Evolutionary conservation across 2,113 vertebrate genomes (phyloP).

Genomic region (Corynorhinus townsendii): DNA sequence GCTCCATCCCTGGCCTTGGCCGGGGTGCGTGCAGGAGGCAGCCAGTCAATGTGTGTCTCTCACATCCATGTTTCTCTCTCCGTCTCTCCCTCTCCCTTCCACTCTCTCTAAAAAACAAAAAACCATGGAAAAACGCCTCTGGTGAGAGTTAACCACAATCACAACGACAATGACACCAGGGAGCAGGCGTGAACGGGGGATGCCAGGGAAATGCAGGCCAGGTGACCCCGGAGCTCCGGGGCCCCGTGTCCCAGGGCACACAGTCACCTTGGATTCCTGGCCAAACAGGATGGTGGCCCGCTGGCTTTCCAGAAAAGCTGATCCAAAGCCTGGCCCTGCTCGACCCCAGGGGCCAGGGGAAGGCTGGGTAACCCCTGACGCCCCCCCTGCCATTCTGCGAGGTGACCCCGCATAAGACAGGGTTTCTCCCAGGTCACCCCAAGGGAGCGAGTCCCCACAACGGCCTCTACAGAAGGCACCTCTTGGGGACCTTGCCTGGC

Average conservation of each 20-base stretch:
- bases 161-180: background rate
- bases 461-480: too few relatives aligned
- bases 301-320: background rate
- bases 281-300: background rate
- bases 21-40: too few relatives aligned
- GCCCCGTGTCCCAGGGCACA: fast-evolving
- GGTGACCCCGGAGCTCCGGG: background rate
- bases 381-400: background rate
- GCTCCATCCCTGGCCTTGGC: too few relatives aligned
- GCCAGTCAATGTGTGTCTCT: too few relatives aligned
- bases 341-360: background rate
- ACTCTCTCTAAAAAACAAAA: too few relatives aligned
- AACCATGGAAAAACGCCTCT: too few relatives aligned
- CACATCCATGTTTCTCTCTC: too few relatives aligned
- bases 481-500: background rate
- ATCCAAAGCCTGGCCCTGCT: background rate
- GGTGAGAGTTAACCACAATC: too few relatives aligned
- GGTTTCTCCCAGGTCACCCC: background rate
- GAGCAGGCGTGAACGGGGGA: background rate
- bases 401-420: background rate
- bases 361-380: too few relatives aligned
- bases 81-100: too few relatives aligned
- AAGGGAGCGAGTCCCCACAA: background rate
- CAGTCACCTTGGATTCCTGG: background rate
- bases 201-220: background rate